Conservation (phyloP, 2,797 vertebrate genomes). For the Galago senegalensis region DNA sequence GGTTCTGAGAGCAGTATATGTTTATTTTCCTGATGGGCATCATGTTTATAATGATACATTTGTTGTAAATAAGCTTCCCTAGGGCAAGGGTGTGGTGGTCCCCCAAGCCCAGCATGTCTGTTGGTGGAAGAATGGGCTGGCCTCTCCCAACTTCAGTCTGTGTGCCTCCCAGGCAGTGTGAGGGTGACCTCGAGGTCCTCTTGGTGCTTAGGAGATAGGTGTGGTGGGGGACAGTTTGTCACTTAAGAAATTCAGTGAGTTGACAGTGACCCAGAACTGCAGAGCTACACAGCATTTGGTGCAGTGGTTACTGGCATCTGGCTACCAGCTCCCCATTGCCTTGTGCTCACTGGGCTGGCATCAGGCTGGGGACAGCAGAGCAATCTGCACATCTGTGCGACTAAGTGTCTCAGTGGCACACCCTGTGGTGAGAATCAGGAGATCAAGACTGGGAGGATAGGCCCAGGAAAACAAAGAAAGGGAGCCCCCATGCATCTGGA, state of each 20-base stretch:
- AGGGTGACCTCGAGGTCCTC: not conserved
- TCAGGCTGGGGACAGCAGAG: not conserved
- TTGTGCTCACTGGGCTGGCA: slow-evolving; percentile 37
- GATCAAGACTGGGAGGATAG: not conserved
- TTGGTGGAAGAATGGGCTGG: not conserved
- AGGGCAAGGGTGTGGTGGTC: not conserved
- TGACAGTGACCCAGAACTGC: slow-evolving; percentile 61
- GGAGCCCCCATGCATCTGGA: slow-evolving; percentile 75
- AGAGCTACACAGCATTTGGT: slow-evolving; percentile 39
- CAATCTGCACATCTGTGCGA: not conserved
- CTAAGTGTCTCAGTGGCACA: not conserved
- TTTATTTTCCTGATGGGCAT: not conserved
- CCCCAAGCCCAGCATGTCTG: no score
- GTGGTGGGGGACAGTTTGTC: not conserved
- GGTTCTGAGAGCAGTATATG: not conserved
- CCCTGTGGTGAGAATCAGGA: not conserved
- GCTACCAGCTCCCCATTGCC: slow-evolving; percentile 43
- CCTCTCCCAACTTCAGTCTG: not conserved
- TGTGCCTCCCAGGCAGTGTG: no score
- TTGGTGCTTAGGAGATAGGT: not conserved
- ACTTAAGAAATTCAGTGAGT: not conserved
- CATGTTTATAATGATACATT: not conserved
- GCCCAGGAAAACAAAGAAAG: slow-evolving; percentile 78
- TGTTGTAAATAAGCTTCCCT: not conserved
- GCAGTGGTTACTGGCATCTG: slow-evolving; percentile 59